Conservation (phyloP, 2,113 vertebrate genomes). For the Nannobrachium achirus region DNA sequence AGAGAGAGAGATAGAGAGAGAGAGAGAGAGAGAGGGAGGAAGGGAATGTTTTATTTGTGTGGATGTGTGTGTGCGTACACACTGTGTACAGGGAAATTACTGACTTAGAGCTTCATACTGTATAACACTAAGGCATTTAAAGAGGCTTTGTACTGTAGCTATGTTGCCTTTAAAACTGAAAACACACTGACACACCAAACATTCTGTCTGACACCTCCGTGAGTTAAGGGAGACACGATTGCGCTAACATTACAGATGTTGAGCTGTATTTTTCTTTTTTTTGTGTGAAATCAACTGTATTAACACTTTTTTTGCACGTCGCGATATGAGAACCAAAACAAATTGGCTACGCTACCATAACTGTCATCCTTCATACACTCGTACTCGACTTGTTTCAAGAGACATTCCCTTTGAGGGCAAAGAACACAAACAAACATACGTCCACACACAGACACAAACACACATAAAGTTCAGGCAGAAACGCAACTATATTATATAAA, state of each 20-base stretch:
- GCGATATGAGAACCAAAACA: slow-evolving; percentile 45
- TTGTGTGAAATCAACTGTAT: slow-evolving; percentile 52
- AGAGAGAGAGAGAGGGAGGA: slow-evolving; percentile 2
- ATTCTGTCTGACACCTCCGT: slow-evolving; percentile 70
- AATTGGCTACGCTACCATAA: slow-evolving; percentile 40
- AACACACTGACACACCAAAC: slow-evolving; percentile 71
- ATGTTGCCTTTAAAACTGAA: slow-evolving; percentile 65
- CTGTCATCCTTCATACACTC: slow-evolving; percentile 38
- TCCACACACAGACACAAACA: slow-evolving; percentile 44
- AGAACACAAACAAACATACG: slow-evolving; percentile 44
- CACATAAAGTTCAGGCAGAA: slow-evolving; percentile 64
- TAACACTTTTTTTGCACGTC: slow-evolving; percentile 48
- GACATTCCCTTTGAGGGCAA: slow-evolving; percentile 66
- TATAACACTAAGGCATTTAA: slow-evolving; percentile 77
- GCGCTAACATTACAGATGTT: slow-evolving; percentile 35
- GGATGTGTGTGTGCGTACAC: slow-evolving; percentile 11
- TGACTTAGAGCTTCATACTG: slow-evolving; percentile 50
- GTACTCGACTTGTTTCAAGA: slow-evolving; percentile 41
- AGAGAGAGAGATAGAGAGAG: background rate
- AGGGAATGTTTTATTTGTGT: slow-evolving; percentile 36
- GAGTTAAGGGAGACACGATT: background rate
- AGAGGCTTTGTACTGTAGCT: slow-evolving; percentile 68
- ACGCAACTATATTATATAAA: slow-evolving; percentile 59
- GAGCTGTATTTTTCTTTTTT: slow-evolving; percentile 35
- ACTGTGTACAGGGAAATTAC: slow-evolving; percentile 7